Percentiles rank a stretch among this genome's conserved stretches.
Conservation (phyloP, 2,113 vertebrate species). For the Onychostoma macrolepis region DNA sequence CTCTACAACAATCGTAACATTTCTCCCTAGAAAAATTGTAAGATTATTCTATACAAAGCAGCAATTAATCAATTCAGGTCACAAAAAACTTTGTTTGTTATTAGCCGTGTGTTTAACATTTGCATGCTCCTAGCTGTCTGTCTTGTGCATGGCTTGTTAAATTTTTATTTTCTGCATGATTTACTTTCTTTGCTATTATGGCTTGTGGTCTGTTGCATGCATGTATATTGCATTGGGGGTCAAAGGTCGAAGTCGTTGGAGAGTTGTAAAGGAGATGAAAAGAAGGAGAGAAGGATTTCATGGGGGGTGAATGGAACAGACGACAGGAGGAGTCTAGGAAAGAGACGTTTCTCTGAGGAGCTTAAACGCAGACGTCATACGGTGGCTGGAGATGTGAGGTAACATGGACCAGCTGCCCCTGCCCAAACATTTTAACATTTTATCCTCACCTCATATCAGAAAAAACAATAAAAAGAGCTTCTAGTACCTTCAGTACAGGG, state of each 20-base stretch:
- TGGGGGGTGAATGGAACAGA: constrained; percentile 69
- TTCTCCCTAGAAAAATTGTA: not conserved
- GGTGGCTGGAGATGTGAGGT: constrained; percentile 72
- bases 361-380: constrained; percentile 77
- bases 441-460: not conserved
- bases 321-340: constrained; percentile 68
- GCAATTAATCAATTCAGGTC: not conserved
- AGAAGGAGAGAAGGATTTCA: constrained; percentile 75
- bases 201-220: constrained; percentile 49
- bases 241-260: constrained; percentile 77
- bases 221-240: constrained; percentile 40
- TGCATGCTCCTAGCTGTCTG: constrained; percentile 37
- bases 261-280: constrained; percentile 70
- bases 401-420: constrained; percentile 43
- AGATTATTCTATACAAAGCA: not conserved
- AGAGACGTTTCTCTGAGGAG: constrained; percentile 70
- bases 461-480: not conserved
- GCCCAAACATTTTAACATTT: no score
- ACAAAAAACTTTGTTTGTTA: not conserved
- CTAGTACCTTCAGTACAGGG: not conserved
- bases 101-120: constrained; percentile 19
- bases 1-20: not conserved
- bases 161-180: constrained; percentile 53
- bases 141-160: constrained; percentile 1
- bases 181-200: constrained; percentile 35